These are phyloP conservation scores for Pseudolaguvia tuberculata DNA, from an alignment of 2,113 vertebrate species.

Conservation along the genomic window DNA sequence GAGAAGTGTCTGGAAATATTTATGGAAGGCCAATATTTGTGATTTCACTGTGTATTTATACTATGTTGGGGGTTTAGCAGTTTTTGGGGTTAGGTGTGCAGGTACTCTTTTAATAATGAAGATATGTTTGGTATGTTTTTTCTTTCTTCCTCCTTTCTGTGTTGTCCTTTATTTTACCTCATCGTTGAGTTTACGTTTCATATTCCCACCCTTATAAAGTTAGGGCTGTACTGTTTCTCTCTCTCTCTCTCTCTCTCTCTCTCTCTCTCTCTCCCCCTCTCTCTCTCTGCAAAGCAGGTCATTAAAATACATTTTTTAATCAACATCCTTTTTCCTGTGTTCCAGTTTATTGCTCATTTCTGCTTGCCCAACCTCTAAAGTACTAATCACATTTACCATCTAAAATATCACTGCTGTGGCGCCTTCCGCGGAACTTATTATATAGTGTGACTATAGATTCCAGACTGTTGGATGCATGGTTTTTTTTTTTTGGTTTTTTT, in stretches of 20 bases:
- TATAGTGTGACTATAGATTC: constrained; percentile 42
- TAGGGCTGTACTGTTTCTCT: constrained; percentile 53
- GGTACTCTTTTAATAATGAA: constrained; percentile 63
- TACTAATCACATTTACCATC: constrained; percentile 51
- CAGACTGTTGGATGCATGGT: constrained; percentile 41
- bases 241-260: too few species aligned
- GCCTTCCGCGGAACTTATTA: constrained; percentile 53
- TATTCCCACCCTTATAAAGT: constrained; percentile 45
- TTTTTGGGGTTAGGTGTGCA: constrained; percentile 32
- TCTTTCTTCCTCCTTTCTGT: constrained; percentile 47
- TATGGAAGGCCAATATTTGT: constrained; percentile 62
- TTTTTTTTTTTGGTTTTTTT: constrained; percentile 38
- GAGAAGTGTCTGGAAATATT: constrained; percentile 46
- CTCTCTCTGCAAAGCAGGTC: constrained; percentile 60
- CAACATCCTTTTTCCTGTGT: constrained; percentile 51
- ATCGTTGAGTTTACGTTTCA: constrained; percentile 56
- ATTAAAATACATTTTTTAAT: constrained; percentile 64
- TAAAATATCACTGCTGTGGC: constrained; percentile 57
- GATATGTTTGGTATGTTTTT: constrained; percentile 59
- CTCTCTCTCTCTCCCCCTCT: too few species aligned
- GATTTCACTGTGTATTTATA: constrained; percentile 69
- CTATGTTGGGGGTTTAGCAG: constrained; percentile 62
- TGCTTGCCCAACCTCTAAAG: constrained; percentile 50
- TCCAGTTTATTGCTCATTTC: constrained; percentile 51
- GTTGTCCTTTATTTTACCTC: constrained; percentile 37